A percentile compares a stretch with the other conserved stretches of the same genome.
These are phyloP conservation scores for Bucorvus abyssinicus DNA, from an alignment of 2,797 vertebrate species.

Conservation along the genomic window DNA sequence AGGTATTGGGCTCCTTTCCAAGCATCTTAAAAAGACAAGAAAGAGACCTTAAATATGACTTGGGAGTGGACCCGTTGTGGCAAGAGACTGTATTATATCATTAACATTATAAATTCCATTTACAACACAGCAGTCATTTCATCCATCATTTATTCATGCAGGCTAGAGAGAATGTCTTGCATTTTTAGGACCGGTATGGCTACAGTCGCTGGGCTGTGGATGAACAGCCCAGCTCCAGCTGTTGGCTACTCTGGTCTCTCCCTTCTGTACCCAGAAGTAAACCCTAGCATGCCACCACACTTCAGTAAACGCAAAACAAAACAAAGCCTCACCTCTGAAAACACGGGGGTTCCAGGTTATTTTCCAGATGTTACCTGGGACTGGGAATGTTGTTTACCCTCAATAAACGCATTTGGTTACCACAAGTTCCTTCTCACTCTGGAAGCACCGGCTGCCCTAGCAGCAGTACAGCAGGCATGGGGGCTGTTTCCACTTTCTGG, in stretches of 20 bases:
- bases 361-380: not conserved
- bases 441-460: fast-evolving
- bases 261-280: not conserved
- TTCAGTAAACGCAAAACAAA: not conserved
- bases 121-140: conserved; percentile 31
- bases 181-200: not conserved
- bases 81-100: not conserved
- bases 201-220: not conserved
- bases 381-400: not conserved
- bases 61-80: not conserved
- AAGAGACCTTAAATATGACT: not conserved
- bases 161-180: not conserved
- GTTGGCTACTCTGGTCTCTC: not conserved
- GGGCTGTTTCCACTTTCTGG: not conserved
- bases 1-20: conserved; percentile 35
- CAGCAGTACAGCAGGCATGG: fast-evolving
- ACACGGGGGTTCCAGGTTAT: not conserved
- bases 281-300: not conserved
- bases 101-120: conserved; percentile 33
- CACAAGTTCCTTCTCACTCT: not conserved
- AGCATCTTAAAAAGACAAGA: conserved; percentile 33
- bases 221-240: not conserved
- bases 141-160: conserved; percentile 61
- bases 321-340: not conserved
- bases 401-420: fast-evolving